phyloP scores from a whole-genome alignment of 2,888 invertebrate species.

The Dusona sp. region DNA sequence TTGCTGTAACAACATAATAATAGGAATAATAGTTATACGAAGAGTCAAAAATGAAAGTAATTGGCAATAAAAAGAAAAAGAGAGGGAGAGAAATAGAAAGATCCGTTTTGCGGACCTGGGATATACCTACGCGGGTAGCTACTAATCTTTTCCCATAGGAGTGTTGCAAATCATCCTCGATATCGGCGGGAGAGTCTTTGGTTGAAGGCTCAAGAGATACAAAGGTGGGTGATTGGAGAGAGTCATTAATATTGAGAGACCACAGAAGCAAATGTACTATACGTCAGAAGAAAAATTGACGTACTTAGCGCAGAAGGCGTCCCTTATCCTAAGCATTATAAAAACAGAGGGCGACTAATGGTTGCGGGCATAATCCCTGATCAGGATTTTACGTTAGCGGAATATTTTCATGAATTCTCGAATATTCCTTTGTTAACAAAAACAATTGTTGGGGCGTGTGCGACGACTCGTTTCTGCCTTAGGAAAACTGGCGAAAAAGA shows the following conservation, averaged over 20 bases:
- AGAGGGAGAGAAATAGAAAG: neutral
- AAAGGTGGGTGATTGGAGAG: constrained; percentile 4
- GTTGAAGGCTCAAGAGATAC: constrained; percentile 34
- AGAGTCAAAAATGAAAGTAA: neutral
- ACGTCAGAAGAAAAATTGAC: constrained; percentile 32
- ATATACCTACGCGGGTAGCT: constrained; percentile 9
- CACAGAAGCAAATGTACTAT: neutral
- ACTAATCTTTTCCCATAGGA: constrained; percentile 17
- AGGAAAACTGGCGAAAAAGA: neutral
- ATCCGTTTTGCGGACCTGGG: constrained; percentile 19
- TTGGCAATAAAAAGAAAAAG: neutral
- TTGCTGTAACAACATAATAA: neutral
- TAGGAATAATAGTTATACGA: neutral
- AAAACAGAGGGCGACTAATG: constrained; percentile 6
- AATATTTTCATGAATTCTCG: constrained; percentile 76
- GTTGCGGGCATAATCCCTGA: constrained; percentile 80
- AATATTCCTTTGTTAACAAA: constrained; percentile 39
- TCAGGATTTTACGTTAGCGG: constrained; percentile 75
- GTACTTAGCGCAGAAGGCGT: constrained; percentile 48
- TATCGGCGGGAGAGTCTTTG: constrained; percentile 27
- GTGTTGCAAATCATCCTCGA: constrained; percentile 18
- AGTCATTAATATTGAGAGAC: constrained; percentile 36
- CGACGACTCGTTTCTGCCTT: constrained; percentile 6
- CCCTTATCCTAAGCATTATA: constrained; percentile 78
- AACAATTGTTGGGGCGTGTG: constrained; percentile 10